Evolutionary conservation across 2,888 invertebrate genomes (phyloP), one percentile per base, ranked within the genome.

Genomic region (Philopedon plagiatum): DNA sequence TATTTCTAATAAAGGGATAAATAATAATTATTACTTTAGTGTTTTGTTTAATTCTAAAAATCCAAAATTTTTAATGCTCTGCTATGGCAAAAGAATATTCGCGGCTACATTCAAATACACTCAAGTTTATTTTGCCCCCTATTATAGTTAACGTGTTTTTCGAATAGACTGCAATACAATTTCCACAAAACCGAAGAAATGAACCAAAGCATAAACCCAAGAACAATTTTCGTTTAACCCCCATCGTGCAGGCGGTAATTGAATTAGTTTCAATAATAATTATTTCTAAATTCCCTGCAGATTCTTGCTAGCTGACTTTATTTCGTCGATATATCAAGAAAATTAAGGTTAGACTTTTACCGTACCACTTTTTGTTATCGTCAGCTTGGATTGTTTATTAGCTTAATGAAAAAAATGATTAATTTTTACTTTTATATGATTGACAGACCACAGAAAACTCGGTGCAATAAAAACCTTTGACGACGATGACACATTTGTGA

Each of bases 141-240:
- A 46, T 46, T 23, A 39, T n/a, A 46, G 5, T 46, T 19, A 46
- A 46, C 21, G 8, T 44, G 18, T 19, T 19, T 19, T 44, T n/a
- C 18, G 1, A 15, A 39, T 13, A 39, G 39, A 44, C 9, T 46
- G 46, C 21, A 23, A 46, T 46, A 23, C n/a, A 23, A 11, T 46
- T 46, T 46, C n/a, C 46, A 1, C 46, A 4, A 46, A 23, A 46
- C 46, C 46, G 46, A 46, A 46, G 46, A 46, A 46, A 46, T 46
- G n/a, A 46, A 23, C 46, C 46, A 46, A 46, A 46, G 21, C 46
- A 46, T 46, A 46, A 46, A 46, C 46, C 44, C 46, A 46, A 46
- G 9, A 44, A 21, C 46, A 46, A 23, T 23, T 46, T 46, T 19
- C 46, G 19, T 46, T 23, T n/a, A 46, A 46, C 46, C 23, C 46